Percentiles rank a stretch among this genome's conserved stretches.
phyloP scores from a whole-genome alignment of 2,113 vertebrate species.

The Axis porcinus region DNA sequence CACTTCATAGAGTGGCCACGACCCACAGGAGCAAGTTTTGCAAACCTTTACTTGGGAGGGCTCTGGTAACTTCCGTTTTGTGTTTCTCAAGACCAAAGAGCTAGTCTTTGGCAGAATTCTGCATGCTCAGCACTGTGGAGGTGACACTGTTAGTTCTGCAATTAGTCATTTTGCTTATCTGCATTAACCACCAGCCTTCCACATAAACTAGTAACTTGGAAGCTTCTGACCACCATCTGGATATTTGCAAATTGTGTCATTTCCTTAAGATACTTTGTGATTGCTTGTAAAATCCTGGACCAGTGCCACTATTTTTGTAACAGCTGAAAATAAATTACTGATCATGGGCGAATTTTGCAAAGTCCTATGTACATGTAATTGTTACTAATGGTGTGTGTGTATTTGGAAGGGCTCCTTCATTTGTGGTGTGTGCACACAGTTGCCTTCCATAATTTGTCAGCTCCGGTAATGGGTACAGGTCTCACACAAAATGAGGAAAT shows the following conservation, averaged over 20 bases:
- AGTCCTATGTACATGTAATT: constrained; percentile 24
- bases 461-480: background rate
- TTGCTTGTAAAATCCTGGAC: constrained; percentile 45
- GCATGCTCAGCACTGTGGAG: constrained; percentile 29
- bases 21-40: background rate
- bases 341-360: constrained; percentile 39
- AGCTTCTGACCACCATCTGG: constrained; percentile 9
- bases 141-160: constrained; percentile 11
- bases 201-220: constrained; percentile 33
- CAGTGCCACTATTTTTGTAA: constrained; percentile 37
- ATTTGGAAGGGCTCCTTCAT: background rate
- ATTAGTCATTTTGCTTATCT: constrained; percentile 59
- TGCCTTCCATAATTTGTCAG: constrained; percentile 26
- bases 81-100: constrained; percentile 13
- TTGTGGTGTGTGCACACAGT: background rate
- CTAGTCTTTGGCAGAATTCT: constrained; percentile 22
- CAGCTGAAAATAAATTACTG: constrained; percentile 50
- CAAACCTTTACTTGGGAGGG: background rate
- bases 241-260: constrained; percentile 43
- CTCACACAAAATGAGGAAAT: constrained; percentile 4
- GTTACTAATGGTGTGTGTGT: background rate
- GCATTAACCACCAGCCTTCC: constrained; percentile 28
- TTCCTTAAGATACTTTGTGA: constrained; percentile 25
- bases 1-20: background rate
- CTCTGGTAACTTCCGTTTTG: background rate